Base-by-base conservation (phyloP, 1,140 invertebrate genomes). In the Zaprionus lachaisei region DNA sequence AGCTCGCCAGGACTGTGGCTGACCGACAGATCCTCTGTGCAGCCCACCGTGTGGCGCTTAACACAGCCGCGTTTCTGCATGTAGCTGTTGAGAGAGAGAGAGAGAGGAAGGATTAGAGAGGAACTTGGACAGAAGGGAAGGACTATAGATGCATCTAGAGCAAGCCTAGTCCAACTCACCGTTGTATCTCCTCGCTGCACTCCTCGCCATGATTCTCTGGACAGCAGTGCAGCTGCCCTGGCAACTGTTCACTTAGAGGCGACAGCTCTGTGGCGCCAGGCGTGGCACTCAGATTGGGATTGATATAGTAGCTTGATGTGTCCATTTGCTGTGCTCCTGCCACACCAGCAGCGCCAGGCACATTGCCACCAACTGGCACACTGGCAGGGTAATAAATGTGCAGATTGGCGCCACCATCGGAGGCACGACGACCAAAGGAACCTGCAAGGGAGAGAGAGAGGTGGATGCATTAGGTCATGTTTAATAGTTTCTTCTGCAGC, bases 381-480 rank as follows among this genome's bases (percentile, higher is more conserved):
- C 70, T 67, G 80, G 79, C 95, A 83, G 95, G 95, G 92, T 95
- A 96, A 83, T 95, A 96, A 82, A 96, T 96, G 77, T 97, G 96
- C 41, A 98, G 95, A 94, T 99, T 98, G 49, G 98, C 98, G 61
- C 98, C 98, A 81, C 98, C 98, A 94, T 99, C 98, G 6, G 98
- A 99, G 57, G 98, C 98, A 85, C 98, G 95, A 63, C 98, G 94
- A 49, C 97, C 97, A 94, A 98, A 97, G 56, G 96, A 95, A 73
- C 96, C 96, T 91, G 12, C 1, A 41, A 1, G 44, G 26, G 2
- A 22, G 24, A 24, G 91, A 83, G 20, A 68, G 54, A 56, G 58
- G 28, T 20, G 0, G 3, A 14, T 12, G 0, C 37, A 26, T n/a
- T 60, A 24, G 1, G 1, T 1, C 3, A 26, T 3, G n/a, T 22